Percentiles rank a stretch among this genome's conserved stretches.
Conservation (phyloP, 1,140 invertebrate genomes). For the Onthophagus taurus region DNA sequence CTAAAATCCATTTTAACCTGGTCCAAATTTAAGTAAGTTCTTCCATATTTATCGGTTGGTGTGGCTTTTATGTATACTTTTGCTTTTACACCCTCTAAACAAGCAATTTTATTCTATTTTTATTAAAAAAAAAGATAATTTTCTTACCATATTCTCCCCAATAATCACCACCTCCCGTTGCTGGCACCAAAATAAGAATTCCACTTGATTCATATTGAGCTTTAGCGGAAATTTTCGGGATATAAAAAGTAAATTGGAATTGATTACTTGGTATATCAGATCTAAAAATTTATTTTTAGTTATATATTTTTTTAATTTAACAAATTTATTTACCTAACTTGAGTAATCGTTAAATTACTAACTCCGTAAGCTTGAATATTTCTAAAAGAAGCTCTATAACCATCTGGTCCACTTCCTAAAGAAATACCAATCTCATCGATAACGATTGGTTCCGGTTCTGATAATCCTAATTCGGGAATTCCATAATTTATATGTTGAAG, state of each 20-base stretch:
- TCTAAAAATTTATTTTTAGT: slow-evolving; percentile 42
- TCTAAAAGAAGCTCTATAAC: slow-evolving; percentile 66
- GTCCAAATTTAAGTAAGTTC: slow-evolving; percentile 55
- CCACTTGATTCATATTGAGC: slow-evolving; percentile 70
- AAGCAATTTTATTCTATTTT: slow-evolving; percentile 1
- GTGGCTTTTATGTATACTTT: slow-evolving; percentile 69
- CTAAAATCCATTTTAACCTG: slow-evolving; percentile 74
- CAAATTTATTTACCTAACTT: slow-evolving; percentile 49
- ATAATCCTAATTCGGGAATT: slow-evolving; percentile 54
- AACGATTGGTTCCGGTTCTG: slow-evolving; percentile 61
- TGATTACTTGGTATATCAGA: slow-evolving; percentile 65
- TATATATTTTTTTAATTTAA: not conserved
- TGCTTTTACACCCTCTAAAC: slow-evolving; percentile 67
- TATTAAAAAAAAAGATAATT: slow-evolving; percentile 1
- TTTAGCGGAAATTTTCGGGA: slow-evolving; percentile 63
- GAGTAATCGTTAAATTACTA: slow-evolving; percentile 64
- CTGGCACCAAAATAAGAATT: slow-evolving; percentile 64
- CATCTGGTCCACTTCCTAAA: slow-evolving; percentile 63
- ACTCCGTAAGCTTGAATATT: slow-evolving; percentile 70
- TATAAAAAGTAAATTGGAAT: slow-evolving; percentile 65
- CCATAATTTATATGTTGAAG: slow-evolving; percentile 54
- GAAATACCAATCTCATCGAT: slow-evolving; percentile 72
- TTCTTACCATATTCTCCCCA: slow-evolving; percentile 73
- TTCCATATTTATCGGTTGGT: slow-evolving; percentile 48
- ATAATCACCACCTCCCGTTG: slow-evolving; percentile 72